A percentile compares a stretch with the other conserved stretches of the same genome.
Conservation (phyloP, 2,888 invertebrate genomes). For the Heteromyza rotundicornis region DNA sequence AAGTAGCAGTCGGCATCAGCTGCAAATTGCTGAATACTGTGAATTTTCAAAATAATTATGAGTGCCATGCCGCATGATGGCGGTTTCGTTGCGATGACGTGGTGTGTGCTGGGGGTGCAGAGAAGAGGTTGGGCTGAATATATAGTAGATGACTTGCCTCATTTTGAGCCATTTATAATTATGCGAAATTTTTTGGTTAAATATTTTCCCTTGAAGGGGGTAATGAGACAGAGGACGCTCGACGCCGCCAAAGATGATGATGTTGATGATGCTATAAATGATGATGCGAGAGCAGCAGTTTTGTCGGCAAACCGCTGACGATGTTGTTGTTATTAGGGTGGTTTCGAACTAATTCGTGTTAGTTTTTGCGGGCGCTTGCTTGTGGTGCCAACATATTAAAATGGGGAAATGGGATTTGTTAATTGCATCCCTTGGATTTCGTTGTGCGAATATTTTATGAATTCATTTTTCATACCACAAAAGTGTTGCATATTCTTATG, state of each 20-base stretch:
- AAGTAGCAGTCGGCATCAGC: background rate
- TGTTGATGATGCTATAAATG: slow-evolving; percentile 4
- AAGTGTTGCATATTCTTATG: background rate
- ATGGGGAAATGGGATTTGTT: background rate
- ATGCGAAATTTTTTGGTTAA: slow-evolving; percentile 26
- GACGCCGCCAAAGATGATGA: background rate
- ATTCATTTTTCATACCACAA: slow-evolving; percentile 5
- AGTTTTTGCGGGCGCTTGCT: no score
- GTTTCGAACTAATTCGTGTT: background rate
- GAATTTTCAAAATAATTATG: slow-evolving; percentile 24
- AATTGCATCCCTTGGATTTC: no score
- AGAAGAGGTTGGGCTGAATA: background rate
- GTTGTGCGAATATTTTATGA: no score
- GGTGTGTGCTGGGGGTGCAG: background rate
- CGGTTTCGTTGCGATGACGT: slow-evolving; percentile 5
- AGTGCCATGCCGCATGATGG: slow-evolving; percentile 7
- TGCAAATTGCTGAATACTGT: slow-evolving; percentile 15
- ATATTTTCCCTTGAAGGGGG: slow-evolving; percentile 1
- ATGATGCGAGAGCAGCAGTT: slow-evolving; percentile 3
- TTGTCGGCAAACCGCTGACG: slow-evolving; percentile 12
- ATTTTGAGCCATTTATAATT: slow-evolving; percentile 24
- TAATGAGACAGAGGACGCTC: background rate
- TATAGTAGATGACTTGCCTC: background rate
- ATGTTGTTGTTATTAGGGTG: slow-evolving; percentile 1
- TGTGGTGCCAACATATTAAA: no score